Percentiles rank a stretch among this genome's conserved stretches.
Conservation (phyloP, 2,113 vertebrate species). For the Hoplias malabaricus region DNA sequence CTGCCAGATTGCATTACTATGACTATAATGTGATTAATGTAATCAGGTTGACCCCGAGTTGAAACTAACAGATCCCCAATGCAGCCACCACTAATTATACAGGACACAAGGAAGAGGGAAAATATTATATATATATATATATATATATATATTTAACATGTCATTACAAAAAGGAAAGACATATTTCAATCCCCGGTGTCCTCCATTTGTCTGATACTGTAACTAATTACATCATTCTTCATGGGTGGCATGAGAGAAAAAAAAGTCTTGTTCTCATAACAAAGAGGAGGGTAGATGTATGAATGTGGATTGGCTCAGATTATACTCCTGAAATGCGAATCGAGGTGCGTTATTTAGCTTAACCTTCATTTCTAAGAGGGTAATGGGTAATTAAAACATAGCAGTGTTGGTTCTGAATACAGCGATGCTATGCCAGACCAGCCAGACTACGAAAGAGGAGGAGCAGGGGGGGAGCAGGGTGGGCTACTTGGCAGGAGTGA, state of each 20-base stretch:
- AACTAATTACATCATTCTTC: background rate
- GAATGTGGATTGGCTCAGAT: constrained; percentile 3
- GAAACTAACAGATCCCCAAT: too few species aligned
- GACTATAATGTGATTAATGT: too few species aligned
- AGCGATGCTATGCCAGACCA: background rate
- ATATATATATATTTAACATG: too few species aligned
- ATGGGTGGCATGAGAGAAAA: background rate
- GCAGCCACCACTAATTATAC: too few species aligned
- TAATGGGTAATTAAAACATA: constrained; percentile 50
- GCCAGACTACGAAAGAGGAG: constrained; percentile 22
- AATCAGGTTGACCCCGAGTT: too few species aligned
- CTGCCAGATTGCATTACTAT: background rate
- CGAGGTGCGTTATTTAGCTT: constrained; percentile 22
- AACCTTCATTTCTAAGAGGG: constrained; percentile 42
- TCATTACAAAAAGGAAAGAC: background rate
- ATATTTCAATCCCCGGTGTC: background rate
- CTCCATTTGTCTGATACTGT: background rate
- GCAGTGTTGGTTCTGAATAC: constrained; percentile 22
- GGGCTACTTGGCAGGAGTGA: constrained; percentile 49
- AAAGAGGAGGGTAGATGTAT: background rate
- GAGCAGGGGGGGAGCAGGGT: background rate
- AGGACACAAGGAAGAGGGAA: too few species aligned
- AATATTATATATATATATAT: too few species aligned
- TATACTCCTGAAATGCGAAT: constrained; percentile 24
- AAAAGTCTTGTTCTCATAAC: background rate